Base-by-base conservation (phyloP, 2,113 vertebrate genomes). In the Stegastes partitus region DNA sequence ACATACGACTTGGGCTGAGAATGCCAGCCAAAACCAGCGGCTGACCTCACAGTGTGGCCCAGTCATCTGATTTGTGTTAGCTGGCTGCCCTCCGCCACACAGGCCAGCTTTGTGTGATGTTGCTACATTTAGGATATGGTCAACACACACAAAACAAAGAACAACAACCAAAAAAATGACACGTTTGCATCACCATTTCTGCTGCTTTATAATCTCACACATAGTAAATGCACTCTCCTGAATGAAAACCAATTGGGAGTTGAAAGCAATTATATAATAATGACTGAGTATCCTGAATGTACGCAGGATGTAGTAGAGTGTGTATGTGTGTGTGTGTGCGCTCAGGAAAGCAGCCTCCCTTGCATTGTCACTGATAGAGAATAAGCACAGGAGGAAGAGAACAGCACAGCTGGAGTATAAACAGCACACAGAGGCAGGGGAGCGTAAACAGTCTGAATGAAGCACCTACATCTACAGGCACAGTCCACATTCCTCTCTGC, bases 31-130 rank as follows among this genome's bases (percentile, higher is more conserved):
- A 82, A 88, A 62, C 61, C 64, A 63, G 63, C 61, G 42, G 57
- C 83, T 92, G 89, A 92, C 88, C 87, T 89, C 84, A 39, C 61
- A 81, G 74, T 28, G 34, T 79, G 80, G 81, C 77, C 90, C 79
- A 77, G 90, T 89, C 87, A 92, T 84, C 88, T 87, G 92, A 93
- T 82, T 86, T 49, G 72, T 84, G 87, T 91, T 89, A 89, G 90
- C 86, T 82, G 74, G 79, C 86, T 89, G 90, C 84, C 76, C 81
- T 82, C 73, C 34, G 58, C 74, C 85, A 87, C 84, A 89, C 81
- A 85, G 84, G 58, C 84, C 82, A 62, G 81, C 79, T 76, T 78
- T 78, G 77, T 84, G 81, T 54, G 37, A 56, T 59, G 72, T 34
- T 54, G 70, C 61, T 74, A 76, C 84, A 87, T 67, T 31, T 31